phyloP scores from a whole-genome alignment of 2,113 vertebrate genomes.

The Cottus gobio region DNA sequence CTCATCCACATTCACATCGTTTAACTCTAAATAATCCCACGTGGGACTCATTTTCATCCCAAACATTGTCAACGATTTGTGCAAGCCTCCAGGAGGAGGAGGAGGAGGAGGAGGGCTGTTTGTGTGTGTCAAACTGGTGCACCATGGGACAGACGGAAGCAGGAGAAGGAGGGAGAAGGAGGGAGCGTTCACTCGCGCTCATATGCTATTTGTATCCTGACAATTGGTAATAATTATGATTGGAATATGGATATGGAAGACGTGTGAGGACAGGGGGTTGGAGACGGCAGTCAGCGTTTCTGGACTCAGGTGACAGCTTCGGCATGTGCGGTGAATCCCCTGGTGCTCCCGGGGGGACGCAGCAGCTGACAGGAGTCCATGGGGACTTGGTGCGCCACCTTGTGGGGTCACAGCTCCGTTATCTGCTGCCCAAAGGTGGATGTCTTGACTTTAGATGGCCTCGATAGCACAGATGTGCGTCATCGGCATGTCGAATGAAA shows the following conservation, averaged over 20 bases:
- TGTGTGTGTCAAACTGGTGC: conserved; percentile 28
- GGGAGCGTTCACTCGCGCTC: background rate
- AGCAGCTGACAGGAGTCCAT: conserved; percentile 58
- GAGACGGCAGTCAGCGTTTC: background rate
- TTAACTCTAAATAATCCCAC: conserved; percentile 47
- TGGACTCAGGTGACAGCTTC: conserved; percentile 36
- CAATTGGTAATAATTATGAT: background rate
- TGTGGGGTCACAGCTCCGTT: conserved; percentile 59
- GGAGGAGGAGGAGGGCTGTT: conserved; percentile 19
- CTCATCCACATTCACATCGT: conserved; percentile 25
- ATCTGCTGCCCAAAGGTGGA: conserved; percentile 19
- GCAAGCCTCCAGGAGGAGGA: conserved; percentile 20
- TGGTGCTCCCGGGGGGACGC: conserved; percentile 24
- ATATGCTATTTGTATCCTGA: background rate
- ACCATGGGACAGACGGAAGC: conserved; percentile 3
- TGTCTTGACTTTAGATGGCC: background rate
- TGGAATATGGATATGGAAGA: background rate
- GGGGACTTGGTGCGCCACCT: conserved; percentile 45
- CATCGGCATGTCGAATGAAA: conserved; percentile 14
- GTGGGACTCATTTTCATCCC: conserved; percentile 22
- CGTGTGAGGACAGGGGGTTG: background rate
- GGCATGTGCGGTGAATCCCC: background rate
- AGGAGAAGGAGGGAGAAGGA: background rate
- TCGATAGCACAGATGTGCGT: background rate
- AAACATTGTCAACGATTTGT: conserved; percentile 35